Conservation (phyloP, 92 coral and sea anemone genomes). For the Palythoa heliodiscus region DNA sequence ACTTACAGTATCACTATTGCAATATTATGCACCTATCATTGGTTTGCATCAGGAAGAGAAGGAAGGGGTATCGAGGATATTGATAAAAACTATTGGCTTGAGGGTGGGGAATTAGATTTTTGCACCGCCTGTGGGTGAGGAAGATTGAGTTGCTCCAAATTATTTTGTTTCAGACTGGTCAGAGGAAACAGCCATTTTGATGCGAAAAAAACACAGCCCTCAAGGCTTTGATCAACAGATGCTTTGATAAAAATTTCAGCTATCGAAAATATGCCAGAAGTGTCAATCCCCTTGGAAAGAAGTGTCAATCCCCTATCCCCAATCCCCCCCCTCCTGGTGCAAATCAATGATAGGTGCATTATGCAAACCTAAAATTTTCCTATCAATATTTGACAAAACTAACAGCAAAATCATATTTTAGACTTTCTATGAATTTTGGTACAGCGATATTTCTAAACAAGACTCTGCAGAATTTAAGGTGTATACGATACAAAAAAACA, state of each 20-base stretch:
- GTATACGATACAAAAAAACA: too few relatives aligned
- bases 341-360: slow-evolving; percentile 3
- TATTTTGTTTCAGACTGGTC: slow-evolving; percentile 9
- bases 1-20: too few relatives aligned
- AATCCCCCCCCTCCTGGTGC: background rate
- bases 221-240: background rate
- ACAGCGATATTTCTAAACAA: too few relatives aligned
- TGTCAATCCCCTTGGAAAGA: background rate
- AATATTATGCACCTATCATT: too few relatives aligned
- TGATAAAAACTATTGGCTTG: background rate
- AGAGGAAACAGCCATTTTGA: background rate
- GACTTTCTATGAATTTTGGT: too few relatives aligned
- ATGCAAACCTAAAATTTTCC: background rate
- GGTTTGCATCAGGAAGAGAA: too few relatives aligned
- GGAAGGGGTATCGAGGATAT: background rate
- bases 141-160: background rate
- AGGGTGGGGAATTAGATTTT: slow-evolving; percentile 19
- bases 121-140: slow-evolving; percentile 6
- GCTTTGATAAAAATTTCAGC: background rate
- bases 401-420: too few relatives aligned
- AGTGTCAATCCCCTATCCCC: background rate
- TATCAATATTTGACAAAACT: too few relatives aligned
- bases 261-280: background rate
- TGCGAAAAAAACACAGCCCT: slow-evolving; percentile 10
- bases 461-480: too few relatives aligned